Base-by-base conservation (phyloP, 1,140 invertebrate genomes). In the Drosophila cardini region DNA sequence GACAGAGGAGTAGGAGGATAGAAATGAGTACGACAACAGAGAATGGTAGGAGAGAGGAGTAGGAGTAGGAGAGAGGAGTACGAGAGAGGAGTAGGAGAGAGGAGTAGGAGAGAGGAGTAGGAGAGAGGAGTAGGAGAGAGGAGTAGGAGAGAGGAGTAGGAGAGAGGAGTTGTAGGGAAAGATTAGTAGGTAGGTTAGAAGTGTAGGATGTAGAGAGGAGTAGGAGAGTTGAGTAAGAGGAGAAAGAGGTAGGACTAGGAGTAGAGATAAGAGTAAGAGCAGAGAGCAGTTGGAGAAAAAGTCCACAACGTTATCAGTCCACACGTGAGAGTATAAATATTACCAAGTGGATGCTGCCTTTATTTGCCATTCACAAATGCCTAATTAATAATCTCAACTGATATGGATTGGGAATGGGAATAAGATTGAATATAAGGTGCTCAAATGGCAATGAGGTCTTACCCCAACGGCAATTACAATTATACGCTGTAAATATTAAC, bases 401-500 rank as follows among this genome's bases (percentile, higher is more conserved):
- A 71, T 71, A 71, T 15, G 52, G 3, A 53, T 8, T 26, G 42
- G 21, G 21, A 18, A 45, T 18, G 42, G 11, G 2, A 43, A 13
- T 4, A 0, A 34, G 26, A 52, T 26, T 26, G 21, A 26, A 26
- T 0, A 32, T 7, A 5, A 52, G 48, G 48, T 56, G 42, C 30
- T 13, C 2, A 26, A 15, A 9, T n/a, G 13, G n/a, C 57, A 40
- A 9, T 21, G 21, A 53, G 48, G 64, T 68, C 71, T 68, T 21
- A 56, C 56, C 71, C 56, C 71, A 60, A 48, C 5, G 5, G 38
- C 38, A 60, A 48, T 68, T 53, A 69, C 64, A 73, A 73, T 73
- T 71, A 75, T 38, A 30, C 52, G 45, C 58, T 75, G 67, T 64
- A 71, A 75, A 75, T 71, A 75, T 71, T 57, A 57, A 53, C 56